Percentiles rank a stretch among this genome's conserved stretches.
Conservation (phyloP, 2,888 invertebrate genomes). For the Ctena decussata region DNA sequence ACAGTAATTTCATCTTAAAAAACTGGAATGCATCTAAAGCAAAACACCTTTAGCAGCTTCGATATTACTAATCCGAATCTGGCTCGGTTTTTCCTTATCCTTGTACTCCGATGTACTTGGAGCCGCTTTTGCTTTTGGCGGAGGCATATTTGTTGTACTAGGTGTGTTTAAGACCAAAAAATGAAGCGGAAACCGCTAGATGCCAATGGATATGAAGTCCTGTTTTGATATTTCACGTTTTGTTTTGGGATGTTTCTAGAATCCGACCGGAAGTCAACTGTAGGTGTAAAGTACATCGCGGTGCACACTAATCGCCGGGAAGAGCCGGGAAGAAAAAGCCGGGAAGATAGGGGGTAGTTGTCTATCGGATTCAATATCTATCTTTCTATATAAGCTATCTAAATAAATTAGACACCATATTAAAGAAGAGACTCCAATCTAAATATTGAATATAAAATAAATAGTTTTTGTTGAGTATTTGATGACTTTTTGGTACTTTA, state of each 20-base stretch:
- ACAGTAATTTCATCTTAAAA: too few relatives aligned
- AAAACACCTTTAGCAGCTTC: constrained; percentile 97
- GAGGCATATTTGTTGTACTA: constrained; percentile 49
- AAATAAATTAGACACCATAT: too few relatives aligned
- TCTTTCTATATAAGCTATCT: too few relatives aligned
- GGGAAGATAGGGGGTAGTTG: too few relatives aligned
- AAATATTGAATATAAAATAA: too few relatives aligned
- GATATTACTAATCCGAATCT: constrained; percentile 98
- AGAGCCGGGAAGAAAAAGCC: too few relatives aligned
- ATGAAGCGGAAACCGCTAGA: background rate
- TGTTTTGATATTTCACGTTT: constrained; percentile 33
- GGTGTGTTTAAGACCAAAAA: background rate
- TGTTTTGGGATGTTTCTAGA: constrained; percentile 40
- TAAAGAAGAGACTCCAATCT: too few relatives aligned
- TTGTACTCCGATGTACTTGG: constrained; percentile 84
- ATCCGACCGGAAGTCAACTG: background rate
- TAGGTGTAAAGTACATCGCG: background rate
- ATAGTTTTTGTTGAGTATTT: too few relatives aligned
- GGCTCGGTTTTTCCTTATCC: constrained; percentile 93
- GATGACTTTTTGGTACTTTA: too few relatives aligned
- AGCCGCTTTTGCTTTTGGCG: constrained; percentile 18
- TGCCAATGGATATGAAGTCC: constrained; percentile 17
- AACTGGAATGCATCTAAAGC: too few relatives aligned
- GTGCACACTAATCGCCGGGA: too few relatives aligned
- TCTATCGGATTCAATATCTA: too few relatives aligned